Percentiles rank a stretch among this genome's conserved stretches.
Evolutionary conservation across 2,797 vertebrate species (phyloP).

Genomic region (Xenentodon cancila): DNA sequence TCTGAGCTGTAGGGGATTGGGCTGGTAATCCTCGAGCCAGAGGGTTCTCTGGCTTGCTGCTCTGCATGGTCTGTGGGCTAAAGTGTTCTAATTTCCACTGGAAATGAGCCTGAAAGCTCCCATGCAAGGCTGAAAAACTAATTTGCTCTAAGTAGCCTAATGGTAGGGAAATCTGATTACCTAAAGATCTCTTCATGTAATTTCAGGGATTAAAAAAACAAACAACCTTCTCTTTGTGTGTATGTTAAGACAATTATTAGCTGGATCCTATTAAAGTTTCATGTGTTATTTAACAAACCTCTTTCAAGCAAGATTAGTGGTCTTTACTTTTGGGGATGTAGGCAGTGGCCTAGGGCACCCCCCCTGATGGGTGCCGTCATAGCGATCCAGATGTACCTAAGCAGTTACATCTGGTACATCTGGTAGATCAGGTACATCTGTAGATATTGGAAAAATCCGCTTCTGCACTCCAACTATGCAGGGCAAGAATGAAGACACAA

Average conservation of each 20-base stretch:
- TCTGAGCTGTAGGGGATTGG: slow-evolving; percentile 57
- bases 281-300: not conserved
- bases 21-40: slow-evolving; percentile 62
- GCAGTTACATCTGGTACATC: no score
- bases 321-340: no score
- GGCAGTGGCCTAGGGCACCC: no score
- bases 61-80: slow-evolving; percentile 45
- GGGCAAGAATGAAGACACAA: no score
- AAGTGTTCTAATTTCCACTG: slow-evolving; percentile 56
- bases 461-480: no score
- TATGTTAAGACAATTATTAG: not conserved
- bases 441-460: no score
- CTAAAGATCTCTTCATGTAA: slow-evolving; percentile 41
- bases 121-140: slow-evolving; percentile 34
- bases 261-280: not conserved
- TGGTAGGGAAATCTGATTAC: slow-evolving; percentile 50
- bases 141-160: slow-evolving; percentile 46
- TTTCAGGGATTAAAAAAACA: slow-evolving; percentile 8
- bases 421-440: no score
- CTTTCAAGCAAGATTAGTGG: no score
- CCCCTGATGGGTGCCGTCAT: no score
- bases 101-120: slow-evolving; percentile 49
- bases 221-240: no score
- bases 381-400: no score
- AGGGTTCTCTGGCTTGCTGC: slow-evolving; percentile 49